Conservation (phyloP, 1,140 invertebrate genomes). For the Meloidogyne floridensis region DNA sequence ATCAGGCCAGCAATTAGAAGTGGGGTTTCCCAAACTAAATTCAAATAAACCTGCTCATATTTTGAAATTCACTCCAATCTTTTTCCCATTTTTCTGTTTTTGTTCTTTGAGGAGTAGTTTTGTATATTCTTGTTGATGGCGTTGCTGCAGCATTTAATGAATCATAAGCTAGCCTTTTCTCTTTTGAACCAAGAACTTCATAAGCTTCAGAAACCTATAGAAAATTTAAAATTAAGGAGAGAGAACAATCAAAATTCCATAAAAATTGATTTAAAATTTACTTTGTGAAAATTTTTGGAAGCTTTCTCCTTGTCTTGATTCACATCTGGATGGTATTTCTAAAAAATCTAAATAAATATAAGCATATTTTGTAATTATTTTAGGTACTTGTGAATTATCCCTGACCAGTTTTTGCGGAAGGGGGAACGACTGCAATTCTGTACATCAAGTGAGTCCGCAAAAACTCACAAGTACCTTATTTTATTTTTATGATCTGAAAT, state of each 20-base stretch:
- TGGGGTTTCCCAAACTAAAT: too few species aligned
- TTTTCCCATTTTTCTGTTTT: not conserved
- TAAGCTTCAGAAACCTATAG: constrained; percentile 58
- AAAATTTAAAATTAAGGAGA: too few species aligned
- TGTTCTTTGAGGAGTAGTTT: constrained; percentile 13
- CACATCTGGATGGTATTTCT: constrained; percentile 83
- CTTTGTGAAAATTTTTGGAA: constrained; percentile 54
- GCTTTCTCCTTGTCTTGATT: constrained; percentile 72
- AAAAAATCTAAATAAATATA: not conserved
- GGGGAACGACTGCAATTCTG: too few species aligned
- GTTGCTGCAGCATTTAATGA: constrained; percentile 1
- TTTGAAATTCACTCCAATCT: constrained; percentile 46
- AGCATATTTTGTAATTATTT: too few species aligned
- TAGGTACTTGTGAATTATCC: too few species aligned
- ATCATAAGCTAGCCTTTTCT: constrained; percentile 67
- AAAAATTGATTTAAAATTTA: not conserved
- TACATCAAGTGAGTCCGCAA: too few species aligned
- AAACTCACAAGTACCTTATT: too few species aligned
- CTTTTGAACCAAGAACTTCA: constrained; percentile 66
- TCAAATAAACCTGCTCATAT: constrained; percentile 13
- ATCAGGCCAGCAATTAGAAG: too few species aligned
- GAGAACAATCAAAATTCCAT: too few species aligned
- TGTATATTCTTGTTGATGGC: not conserved
- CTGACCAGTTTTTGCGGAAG: too few species aligned
- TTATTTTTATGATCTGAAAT: too few species aligned